Conservation (phyloP, 2,113 vertebrate species). For the Columba janthina region DNA sequence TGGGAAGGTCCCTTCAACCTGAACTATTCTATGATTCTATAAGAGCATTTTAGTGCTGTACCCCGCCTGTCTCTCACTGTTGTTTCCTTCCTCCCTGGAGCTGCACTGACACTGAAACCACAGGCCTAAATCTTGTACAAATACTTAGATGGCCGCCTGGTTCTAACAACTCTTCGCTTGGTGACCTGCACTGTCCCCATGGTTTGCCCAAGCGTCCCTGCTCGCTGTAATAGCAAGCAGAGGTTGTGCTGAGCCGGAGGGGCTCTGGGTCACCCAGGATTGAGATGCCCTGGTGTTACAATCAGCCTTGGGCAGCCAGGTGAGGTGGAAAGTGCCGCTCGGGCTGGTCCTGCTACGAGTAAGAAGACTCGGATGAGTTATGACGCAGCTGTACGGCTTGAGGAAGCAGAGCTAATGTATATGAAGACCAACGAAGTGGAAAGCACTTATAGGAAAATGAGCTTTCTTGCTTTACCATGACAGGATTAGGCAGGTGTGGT, state of each 20-base stretch:
- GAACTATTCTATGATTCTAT: no score
- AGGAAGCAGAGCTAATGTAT: background rate
- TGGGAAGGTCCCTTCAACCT: no score
- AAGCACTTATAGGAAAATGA: background rate
- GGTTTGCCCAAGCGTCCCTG: background rate
- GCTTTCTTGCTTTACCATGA: background rate
- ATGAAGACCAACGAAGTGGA: background rate
- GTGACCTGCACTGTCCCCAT: background rate
- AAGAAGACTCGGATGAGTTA: background rate
- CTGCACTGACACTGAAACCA: background rate
- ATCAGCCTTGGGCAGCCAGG: background rate
- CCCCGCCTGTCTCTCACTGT: background rate
- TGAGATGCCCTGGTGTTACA: background rate
- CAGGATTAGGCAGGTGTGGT: background rate
- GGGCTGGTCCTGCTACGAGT: background rate
- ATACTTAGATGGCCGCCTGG: rapidly evolving
- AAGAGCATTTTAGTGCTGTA: background rate
- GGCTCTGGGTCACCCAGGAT: background rate
- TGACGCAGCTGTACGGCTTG: background rate
- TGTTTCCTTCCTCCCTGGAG: background rate
- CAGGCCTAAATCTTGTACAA: no score
- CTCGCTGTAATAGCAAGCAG: rapidly evolving
- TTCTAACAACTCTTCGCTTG: no score
- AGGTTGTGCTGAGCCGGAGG: rapidly evolving
- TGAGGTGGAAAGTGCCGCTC: background rate